Percentiles rank a stretch among this genome's conserved stretches.
phyloP scores from a whole-genome alignment of 2,113 vertebrate genomes.

The Microcebus griseorufus region DNA sequence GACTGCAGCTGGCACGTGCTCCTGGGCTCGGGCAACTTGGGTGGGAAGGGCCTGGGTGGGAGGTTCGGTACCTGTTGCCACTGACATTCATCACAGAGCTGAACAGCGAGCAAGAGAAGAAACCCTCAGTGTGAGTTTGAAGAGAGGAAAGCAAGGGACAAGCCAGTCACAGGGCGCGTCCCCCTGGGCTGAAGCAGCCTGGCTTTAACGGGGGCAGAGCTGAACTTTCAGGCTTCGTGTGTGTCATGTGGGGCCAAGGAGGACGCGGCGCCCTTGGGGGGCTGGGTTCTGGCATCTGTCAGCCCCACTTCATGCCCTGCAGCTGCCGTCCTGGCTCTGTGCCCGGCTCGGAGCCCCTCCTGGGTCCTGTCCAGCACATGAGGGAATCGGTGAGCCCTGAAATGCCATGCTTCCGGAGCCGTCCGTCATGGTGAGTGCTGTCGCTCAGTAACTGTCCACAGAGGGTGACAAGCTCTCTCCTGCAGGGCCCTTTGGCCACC shows the following conservation, averaged over 20 bases:
- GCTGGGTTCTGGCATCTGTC: neutral
- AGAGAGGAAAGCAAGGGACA: slow-evolving; percentile 4
- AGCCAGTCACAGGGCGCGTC: neutral
- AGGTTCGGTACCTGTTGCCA: neutral
- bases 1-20: rapidly evolving
- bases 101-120: neutral
- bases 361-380: neutral
- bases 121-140: neutral
- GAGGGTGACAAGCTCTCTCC: neutral
- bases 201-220: neutral
- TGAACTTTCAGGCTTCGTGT: neutral
- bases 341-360: neutral
- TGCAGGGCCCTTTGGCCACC: neutral
- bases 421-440: neutral
- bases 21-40: neutral
- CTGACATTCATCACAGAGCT: neutral
- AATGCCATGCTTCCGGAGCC: slow-evolving; percentile 8
- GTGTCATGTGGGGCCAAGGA: neutral
- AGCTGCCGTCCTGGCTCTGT: neutral
- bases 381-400: slow-evolving; percentile 1
- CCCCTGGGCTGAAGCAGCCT: neutral
- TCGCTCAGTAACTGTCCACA: slow-evolving; percentile 43
- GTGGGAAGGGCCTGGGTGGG: too few species aligned
- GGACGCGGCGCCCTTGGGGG: neutral
- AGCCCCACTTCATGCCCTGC: neutral